Evolutionary conservation across 1,140 invertebrate genomes (phyloP).

Genomic region (Goniozus legneri): DNA sequence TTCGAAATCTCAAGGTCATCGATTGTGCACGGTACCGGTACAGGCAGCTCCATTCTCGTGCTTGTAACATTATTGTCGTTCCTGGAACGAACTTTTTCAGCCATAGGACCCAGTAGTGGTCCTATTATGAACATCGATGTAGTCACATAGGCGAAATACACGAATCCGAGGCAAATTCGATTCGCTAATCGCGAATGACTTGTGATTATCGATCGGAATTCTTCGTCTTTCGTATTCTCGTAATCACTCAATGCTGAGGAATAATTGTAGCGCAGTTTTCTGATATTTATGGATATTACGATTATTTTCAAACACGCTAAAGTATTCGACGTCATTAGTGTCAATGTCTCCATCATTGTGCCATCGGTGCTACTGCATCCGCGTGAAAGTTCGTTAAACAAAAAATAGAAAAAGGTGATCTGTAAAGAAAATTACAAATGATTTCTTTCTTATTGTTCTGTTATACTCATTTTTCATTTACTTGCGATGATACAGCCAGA

Average conservation of each 20-base stretch:
- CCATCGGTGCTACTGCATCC: no score
- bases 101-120: not conserved
- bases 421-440: no score
- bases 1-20: not conserved
- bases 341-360: no score
- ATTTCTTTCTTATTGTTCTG: no score
- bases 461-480: no score
- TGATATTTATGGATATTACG: no score
- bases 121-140: not conserved
- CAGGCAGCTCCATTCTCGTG: not conserved
- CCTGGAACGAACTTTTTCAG: not conserved
- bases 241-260: constrained; percentile 14
- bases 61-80: not conserved
- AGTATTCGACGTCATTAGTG: no score
- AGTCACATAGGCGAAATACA: constrained; percentile 9
- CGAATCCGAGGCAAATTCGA: not conserved
- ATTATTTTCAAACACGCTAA: no score
- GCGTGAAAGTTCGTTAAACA: no score
- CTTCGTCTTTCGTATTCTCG: not conserved
- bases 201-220: constrained; percentile 6
- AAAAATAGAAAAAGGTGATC: no score
- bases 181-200: constrained; percentile 8
- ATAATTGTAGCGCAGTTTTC: no score
- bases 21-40: constrained; percentile 5
- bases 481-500: no score